Base-by-base conservation (phyloP, 2,113 vertebrate species). In the Peromyscus californicus region DNA sequence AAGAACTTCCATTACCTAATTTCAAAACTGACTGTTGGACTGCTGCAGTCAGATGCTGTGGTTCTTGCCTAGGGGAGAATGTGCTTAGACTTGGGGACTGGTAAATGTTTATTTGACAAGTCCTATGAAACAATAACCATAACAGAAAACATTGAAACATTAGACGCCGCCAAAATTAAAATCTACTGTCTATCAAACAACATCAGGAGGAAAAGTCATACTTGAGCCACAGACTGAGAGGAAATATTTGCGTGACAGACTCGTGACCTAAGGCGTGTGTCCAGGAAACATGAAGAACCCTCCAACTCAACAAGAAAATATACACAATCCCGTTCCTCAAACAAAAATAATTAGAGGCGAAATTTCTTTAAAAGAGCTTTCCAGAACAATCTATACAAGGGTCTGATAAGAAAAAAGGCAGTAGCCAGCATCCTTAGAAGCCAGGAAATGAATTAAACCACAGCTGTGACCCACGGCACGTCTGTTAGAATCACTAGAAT, bases 161-260 rank as follows among this genome's bases (percentile, higher is more conserved):
- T 54, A 61, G 74, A 84, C 63, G 93, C 83, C 51, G 29, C 72
- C 65, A 90, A 97, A 89, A 93, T 36, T 75, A 76, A 70, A 94
- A 76, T 86, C 63, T 48, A 74, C 61, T 87, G 54, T 26, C 88
- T 61, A 80, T 93, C 63, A 67, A 82, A 86, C 69, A 45, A 31
- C 15, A 6, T 88, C 5, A 7, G 39, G 61, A 92, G 65, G 91
- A 89, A 90, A 94, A 82, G 70, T 31, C 74, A 93, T 36, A 93
- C 21, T 42, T n/a, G 89, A 93, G 70, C 70, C 39, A 21, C 13
- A 13, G 33, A 7, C 65, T 24, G 63, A 80, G 48, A 97, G 84
- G 89, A 93, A 90, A 74, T 39, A 26, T 48, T 72, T 92, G 42
- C 57, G 72, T 80, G 80, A 61, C 80, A 84, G 78, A 87, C 11